Percentiles rank a stretch among this genome's conserved stretches.
phyloP scores from a whole-genome alignment of 2,888 invertebrate genomes.

The Andrena dorsata region DNA sequence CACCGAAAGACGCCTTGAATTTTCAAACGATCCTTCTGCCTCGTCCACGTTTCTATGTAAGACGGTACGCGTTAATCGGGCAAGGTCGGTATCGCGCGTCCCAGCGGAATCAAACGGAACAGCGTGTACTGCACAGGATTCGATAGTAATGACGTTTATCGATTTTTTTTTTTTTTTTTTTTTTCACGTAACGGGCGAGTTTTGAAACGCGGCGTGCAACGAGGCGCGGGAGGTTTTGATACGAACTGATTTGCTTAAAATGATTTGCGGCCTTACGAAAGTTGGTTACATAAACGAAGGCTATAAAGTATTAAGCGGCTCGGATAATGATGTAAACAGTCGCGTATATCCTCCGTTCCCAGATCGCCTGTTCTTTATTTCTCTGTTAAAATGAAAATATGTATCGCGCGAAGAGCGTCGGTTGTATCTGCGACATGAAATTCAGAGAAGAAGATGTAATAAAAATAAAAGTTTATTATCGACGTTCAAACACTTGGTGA shows the following conservation, averaged over 20 bases:
- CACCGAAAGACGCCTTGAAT: slow-evolving; percentile 47
- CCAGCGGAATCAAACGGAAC: not conserved
- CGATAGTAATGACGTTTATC: not conserved
- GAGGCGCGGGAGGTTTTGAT: not conserved
- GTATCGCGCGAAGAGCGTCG: not conserved
- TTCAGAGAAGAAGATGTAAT: not conserved
- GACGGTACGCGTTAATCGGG: not conserved
- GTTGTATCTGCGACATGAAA: not conserved
- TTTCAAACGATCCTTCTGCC: slow-evolving; percentile 27
- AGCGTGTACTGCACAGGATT: not conserved
- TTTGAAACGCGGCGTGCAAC: not conserved
- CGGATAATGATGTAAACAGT: slow-evolving; percentile 48
- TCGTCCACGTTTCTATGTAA: not conserved
- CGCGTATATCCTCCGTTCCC: not conserved
- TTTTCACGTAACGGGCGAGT: not conserved
- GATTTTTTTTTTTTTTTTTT: too few relatives aligned
- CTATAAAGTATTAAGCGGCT: slow-evolving; percentile 46
- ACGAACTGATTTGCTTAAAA: slow-evolving; percentile 29
- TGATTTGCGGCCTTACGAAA: slow-evolving; percentile 37
- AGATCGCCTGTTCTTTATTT: not conserved
- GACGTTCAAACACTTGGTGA: not conserved
- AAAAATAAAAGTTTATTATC: not conserved
- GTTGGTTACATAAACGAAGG: slow-evolving; percentile 51
- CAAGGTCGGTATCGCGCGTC: not conserved
- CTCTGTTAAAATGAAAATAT: not conserved